phyloP scores from a whole-genome alignment of 1,140 invertebrate genomes.

The Ganaspis sp. region DNA sequence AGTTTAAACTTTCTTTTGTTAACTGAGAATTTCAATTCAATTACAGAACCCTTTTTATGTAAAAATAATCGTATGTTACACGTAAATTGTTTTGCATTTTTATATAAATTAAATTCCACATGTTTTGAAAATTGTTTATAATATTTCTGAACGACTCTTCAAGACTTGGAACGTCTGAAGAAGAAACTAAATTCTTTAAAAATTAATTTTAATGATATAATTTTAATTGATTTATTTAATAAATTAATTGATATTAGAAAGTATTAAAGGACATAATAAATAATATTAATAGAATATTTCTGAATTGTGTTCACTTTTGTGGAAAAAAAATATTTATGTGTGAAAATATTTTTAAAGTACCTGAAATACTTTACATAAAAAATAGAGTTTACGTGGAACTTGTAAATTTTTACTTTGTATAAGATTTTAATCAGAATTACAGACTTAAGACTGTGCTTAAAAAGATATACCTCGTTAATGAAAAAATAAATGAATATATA shows the following conservation, averaged over 20 bases:
- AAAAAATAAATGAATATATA: too few relatives aligned
- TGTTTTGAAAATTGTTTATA: neutral
- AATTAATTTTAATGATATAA: neutral
- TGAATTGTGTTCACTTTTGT: neutral
- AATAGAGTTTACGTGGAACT: too few relatives aligned
- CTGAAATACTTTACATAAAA: conserved; percentile 4
- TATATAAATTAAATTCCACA: neutral
- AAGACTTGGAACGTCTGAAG: conserved; percentile 20
- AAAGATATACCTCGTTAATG: too few relatives aligned
- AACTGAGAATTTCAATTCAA: too few relatives aligned
- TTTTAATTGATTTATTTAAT: neutral
- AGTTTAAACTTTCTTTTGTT: too few relatives aligned
- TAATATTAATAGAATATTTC: too few relatives aligned
- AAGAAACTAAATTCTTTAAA: neutral
- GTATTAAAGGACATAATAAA: too few relatives aligned
- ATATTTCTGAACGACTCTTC: neutral
- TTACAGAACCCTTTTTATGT: neutral
- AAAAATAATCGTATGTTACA: neutral
- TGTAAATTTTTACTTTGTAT: too few relatives aligned
- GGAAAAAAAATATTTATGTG: neutral
- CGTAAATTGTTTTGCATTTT: neutral
- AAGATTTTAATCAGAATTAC: too few relatives aligned
- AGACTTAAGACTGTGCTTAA: too few relatives aligned
- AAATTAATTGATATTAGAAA: neutral
- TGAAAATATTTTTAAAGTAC: neutral